These are phyloP conservation scores for Alcedo quadribrachys DNA, from an alignment of 2,797 vertebrate genomes.

Conservation along the genomic window DNA sequence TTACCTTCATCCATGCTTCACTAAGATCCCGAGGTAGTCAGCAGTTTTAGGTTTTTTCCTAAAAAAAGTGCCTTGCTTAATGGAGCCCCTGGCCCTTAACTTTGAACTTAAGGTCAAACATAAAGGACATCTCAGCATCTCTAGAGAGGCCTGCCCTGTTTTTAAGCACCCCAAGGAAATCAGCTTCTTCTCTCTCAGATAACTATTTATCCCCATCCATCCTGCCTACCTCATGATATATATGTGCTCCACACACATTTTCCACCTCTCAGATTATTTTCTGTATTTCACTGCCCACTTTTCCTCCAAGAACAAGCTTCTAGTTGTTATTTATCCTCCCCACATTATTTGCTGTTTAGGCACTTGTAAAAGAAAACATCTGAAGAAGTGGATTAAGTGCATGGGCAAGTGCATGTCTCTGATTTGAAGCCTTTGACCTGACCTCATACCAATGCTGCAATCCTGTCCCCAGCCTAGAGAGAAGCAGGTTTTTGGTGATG, in stretches of 20 bases:
- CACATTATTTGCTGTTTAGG: neutral
- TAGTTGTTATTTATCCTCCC: neutral
- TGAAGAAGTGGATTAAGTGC: neutral
- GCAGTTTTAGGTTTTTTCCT: neutral
- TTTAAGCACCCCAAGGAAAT: neutral
- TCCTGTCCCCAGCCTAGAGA: neutral
- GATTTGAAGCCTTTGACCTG: neutral
- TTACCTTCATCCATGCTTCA: neutral
- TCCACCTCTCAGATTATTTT: neutral
- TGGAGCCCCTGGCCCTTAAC: neutral
- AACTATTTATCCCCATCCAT: neutral
- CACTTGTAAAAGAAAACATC: neutral
- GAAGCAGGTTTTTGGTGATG: neutral
- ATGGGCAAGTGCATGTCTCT: neutral
- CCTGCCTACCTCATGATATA: neutral
- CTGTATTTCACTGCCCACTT: neutral
- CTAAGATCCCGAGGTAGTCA: neutral
- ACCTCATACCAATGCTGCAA: rapidly evolving
- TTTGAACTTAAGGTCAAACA: neutral
- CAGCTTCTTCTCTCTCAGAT: neutral
- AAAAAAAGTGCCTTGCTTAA: neutral
- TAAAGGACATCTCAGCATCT: neutral
- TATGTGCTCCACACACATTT: rapidly evolving
- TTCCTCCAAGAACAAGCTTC: neutral
- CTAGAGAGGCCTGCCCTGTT: neutral